Conservation (phyloP, 2,113 vertebrate genomes). For the Ptilorrhoa leucosticta region DNA sequence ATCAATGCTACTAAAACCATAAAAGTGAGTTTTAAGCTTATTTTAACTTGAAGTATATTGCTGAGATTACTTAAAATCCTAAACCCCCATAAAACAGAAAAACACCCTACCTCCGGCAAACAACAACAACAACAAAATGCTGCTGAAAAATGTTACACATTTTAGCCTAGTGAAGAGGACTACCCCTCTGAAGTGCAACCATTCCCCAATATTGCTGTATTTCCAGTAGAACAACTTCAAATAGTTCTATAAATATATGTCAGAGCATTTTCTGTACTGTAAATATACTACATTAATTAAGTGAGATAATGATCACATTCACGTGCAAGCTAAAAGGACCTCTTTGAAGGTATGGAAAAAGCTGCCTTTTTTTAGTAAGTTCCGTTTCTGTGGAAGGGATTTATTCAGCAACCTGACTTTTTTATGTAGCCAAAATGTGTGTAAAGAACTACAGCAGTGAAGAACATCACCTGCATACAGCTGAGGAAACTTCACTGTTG, state of each 20-base stretch:
- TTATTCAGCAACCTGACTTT: not conserved
- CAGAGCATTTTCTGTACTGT: not conserved
- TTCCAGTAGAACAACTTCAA: not conserved
- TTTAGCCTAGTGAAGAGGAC: not conserved
- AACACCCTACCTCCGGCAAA: rapidly evolving
- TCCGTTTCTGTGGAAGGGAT: not conserved
- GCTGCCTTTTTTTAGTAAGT: not conserved
- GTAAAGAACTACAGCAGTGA: not conserved
- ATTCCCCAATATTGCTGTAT: not conserved
- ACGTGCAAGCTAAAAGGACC: not conserved
- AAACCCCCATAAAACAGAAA: not conserved
- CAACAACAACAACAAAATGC: not conserved
- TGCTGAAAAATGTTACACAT: not conserved
- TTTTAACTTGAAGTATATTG: not conserved
- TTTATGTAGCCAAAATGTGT: not conserved
- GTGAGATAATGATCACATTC: not conserved
- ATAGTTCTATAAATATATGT: not conserved
- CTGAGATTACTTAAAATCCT: not conserved
- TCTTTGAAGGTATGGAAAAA: not conserved
- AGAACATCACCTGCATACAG: not conserved
- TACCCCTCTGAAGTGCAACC: not conserved
- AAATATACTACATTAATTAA: not conserved
- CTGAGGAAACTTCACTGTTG: not conserved
- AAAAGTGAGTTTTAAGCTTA: slow-evolving; percentile 79
- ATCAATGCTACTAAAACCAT: slow-evolving; percentile 86